Evolutionary conservation across 2,888 invertebrate species (phyloP), one percentile per base, ranked within the genome.

Genomic region (Papilio demoleus): DNA sequence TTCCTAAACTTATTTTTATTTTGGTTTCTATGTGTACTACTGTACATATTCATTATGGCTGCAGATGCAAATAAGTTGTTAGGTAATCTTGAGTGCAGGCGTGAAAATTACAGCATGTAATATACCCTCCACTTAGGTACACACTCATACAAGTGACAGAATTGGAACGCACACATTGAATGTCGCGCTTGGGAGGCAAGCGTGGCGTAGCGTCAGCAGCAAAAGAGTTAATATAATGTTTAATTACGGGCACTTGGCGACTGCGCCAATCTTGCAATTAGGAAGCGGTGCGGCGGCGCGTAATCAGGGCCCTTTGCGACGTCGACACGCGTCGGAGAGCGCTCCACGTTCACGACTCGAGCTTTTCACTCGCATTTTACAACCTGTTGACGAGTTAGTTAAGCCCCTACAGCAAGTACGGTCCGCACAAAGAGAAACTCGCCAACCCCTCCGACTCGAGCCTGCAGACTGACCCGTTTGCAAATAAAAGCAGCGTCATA

Each of bases 321-420:
- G 81, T 82, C 83, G 83, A 83, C 85, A 86, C 86, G 84, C 84
- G 84, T 80, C 82, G 76, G 81, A 84, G 86, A 83, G 85, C 83
- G 83, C 84, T 87, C 79, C 72, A 78, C 79, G 81, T 81, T 85
- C 77, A 78, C 84, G 83, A 82, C 81, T 77, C 82, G 77, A 79
- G 83, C 88, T 85, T 88, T 88, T 85, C 84, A 88, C 81, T 85
- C 76, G 79, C 81, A 88, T 89, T 91, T 89, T 85, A 87, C 88
- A 87, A 91, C 90, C 90, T 91, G 90, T 91, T 91, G 89, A 90
- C 87, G 82, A 86, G 85, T 88, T 83, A 86, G 86, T 86, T 82
- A 83, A 87, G 81, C 85, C 83, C 78, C 81, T 83, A 80, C 79
- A 84, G 82, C 81, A 82, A 76, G 79, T 80, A 80, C 79, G 80